Conservation (phyloP, 2,888 invertebrate genomes). For the Pseudococcus viburni region DNA sequence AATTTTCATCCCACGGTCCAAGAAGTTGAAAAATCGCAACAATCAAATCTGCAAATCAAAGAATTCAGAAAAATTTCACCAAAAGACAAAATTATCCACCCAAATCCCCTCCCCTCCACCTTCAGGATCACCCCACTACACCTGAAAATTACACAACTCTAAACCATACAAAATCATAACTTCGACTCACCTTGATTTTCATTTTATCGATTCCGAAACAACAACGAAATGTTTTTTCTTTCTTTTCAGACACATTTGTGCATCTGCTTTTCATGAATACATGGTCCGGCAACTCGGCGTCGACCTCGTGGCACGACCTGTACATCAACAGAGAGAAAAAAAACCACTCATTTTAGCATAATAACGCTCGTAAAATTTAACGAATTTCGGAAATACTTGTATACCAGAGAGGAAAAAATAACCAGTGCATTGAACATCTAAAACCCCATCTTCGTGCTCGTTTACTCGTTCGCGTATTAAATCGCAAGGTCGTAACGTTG, state of each 20-base stretch:
- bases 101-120: too few relatives aligned
- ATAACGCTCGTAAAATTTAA: conserved; percentile 34
- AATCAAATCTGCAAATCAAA: too few relatives aligned
- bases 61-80: too few relatives aligned
- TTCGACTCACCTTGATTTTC: conserved; percentile 59
- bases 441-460: neutral
- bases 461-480: conserved; percentile 1
- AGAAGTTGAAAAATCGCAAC: too few relatives aligned
- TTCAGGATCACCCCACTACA: too few relatives aligned
- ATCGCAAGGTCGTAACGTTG: conserved; percentile 16
- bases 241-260: conserved; percentile 62
- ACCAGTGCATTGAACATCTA: too few relatives aligned
- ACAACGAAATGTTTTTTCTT: conserved; percentile 62
- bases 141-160: neutral
- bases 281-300: neutral
- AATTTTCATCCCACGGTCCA: too few relatives aligned
- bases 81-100: too few relatives aligned
- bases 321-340: neutral
- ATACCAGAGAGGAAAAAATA: neutral
- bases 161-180: neutral
- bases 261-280: conserved; percentile 13
- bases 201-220: conserved; percentile 64
- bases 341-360: conserved; percentile 34
- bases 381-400: conserved; percentile 44
- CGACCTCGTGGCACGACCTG: conserved; percentile 15